Percentiles rank a stretch among this genome's conserved stretches.
These are phyloP conservation scores for Hippocampus guttulatus DNA, from an alignment of 2,113 vertebrate species.

Conservation along the genomic window DNA sequence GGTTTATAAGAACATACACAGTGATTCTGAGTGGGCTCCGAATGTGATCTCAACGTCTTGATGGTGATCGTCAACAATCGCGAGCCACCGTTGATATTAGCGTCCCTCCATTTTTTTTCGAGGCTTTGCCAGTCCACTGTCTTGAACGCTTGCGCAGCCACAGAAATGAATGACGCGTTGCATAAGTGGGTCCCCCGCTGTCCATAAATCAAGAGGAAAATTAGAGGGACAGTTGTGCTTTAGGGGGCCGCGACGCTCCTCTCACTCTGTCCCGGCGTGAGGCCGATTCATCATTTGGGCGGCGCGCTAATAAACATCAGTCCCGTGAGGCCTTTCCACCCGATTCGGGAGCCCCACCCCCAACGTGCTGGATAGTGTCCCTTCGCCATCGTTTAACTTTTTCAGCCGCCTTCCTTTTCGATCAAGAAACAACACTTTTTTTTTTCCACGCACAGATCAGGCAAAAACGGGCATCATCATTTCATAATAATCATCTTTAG, in stretches of 20 bases:
- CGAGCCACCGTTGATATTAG: too few relatives aligned
- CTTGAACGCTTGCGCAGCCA: constrained; percentile 48
- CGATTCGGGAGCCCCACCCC: constrained; percentile 32
- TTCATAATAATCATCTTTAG: background rate
- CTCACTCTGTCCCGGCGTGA: constrained; percentile 45
- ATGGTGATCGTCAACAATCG: background rate
- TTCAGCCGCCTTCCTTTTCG: too few relatives aligned
- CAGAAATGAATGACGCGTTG: constrained; percentile 85
- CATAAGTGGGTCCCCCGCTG: constrained; percentile 76
- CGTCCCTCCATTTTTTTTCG: background rate
- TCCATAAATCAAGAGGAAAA: constrained; percentile 95
- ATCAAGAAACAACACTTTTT: too few relatives aligned
- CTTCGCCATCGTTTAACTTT: constrained; percentile 33
- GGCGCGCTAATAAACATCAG: constrained; percentile 68
- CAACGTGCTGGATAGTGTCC: constrained; percentile 64
- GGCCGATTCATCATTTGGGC: constrained; percentile 71
- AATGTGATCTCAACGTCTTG: background rate
- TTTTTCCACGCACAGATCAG: too few relatives aligned
- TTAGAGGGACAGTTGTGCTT: constrained; percentile 77
- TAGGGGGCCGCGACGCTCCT: constrained; percentile 45
- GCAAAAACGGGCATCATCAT: too few relatives aligned
- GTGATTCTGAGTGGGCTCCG: background rate
- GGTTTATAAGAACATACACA: background rate
- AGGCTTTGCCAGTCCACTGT: constrained; percentile 65
- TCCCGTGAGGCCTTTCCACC: constrained; percentile 60